Evolutionary conservation across 2,888 invertebrate species (phyloP), one percentile per base, ranked within the genome.

Genomic region (Philereme transversata): DNA sequence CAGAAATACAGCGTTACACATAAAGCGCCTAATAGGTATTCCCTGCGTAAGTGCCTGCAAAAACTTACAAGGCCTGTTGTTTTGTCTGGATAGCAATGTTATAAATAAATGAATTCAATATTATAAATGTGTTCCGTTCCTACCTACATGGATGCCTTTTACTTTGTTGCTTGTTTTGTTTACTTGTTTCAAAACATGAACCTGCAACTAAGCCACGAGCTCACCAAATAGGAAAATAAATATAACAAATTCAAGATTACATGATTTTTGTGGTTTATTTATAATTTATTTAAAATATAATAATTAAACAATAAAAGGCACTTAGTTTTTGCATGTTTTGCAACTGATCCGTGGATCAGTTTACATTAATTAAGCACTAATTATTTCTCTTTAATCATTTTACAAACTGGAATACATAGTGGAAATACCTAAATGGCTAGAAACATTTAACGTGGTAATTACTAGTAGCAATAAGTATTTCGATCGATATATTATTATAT

Each of bases 351-450:
- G 5, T 38, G 6, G 6, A 38, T 38, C 38, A 5, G 38, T 38
- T 38, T 38, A 38, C 38, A 87, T 87, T 87, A 86, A 86, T 86
- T 85, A 83, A 83, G 77, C 80, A 77, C 82, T 83, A 83, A 84
- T 84, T 83, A 83, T 84, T 82, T 84, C 78, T 75, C 79, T 75
- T 78, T 84, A 85, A 76, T 72, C 68, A 78, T 76, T 75, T 73
- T 71, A 67, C 65, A 65, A 66, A 70, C 65, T 71, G 71, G 70
- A 69, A 68, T 70, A 73, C 58, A 40, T 56, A 60, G 46, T 51
- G 68, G 52, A 61, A 65, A 58, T 22, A 22, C 22, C 22, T 51
- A 38, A 62, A 65, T 59, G 68, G 60, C 66, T 62, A 59, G 64
- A 68, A 70, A 68, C 68, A 59, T 62, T 58, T 38, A 48, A 51